Conservation (phyloP, 2,797 vertebrate species). For the Triplophysa bombifrons region DNA sequence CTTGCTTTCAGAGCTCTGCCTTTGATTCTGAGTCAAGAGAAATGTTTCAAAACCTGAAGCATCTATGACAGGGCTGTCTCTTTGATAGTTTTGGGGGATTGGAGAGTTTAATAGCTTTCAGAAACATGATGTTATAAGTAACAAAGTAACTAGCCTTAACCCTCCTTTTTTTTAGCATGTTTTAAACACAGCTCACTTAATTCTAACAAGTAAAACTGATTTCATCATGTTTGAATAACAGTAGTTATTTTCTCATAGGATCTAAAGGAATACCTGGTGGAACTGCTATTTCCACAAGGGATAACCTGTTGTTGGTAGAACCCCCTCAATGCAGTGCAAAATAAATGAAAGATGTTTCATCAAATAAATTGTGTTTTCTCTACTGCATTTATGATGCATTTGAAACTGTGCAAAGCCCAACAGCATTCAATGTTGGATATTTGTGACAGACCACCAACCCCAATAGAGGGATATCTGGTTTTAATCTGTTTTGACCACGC, state of each 20-base stretch:
- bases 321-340: neutral
- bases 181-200: neutral
- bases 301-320: constrained; percentile 3
- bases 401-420: neutral
- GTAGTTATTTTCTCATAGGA: constrained; percentile 12
- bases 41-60: constrained; percentile 24
- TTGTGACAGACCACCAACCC: neutral
- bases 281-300: constrained; percentile 22
- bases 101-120: constrained; percentile 2
- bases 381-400: neutral
- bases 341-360: neutral
- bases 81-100: constrained; percentile 16
- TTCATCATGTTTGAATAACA: constrained; percentile 35
- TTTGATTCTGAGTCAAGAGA: constrained; percentile 23
- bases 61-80: neutral
- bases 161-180: neutral
- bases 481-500: constrained; percentile 4
- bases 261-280: constrained; percentile 15
- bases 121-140: no score
- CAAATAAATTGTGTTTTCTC: neutral
- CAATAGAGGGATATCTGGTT: neutral
- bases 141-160: neutral
- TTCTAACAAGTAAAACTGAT: constrained; percentile 14
- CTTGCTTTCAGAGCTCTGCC: constrained; percentile 16
- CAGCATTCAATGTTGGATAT: neutral